A percentile compares a stretch with the other conserved stretches of the same genome.
phyloP scores from a whole-genome alignment of 2,888 invertebrate genomes.

The Ischnus inquisitorius region DNA sequence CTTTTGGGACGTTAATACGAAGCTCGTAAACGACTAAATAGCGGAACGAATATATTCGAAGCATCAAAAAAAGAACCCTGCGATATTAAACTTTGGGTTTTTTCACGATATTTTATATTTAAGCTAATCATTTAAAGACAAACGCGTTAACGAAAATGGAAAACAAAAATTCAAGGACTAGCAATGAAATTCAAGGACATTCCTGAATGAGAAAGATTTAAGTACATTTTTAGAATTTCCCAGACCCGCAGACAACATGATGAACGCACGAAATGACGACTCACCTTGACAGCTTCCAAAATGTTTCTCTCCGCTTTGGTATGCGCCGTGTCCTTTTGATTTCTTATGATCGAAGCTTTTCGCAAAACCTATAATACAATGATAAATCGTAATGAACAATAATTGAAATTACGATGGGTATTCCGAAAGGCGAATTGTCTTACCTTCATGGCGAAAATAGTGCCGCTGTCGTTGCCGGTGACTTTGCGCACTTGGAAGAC shows the following conservation, averaged over 20 bases:
- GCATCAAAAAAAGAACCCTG: neutral
- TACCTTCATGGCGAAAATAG: conserved; percentile 93
- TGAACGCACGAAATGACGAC: neutral
- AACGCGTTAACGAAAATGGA: no score
- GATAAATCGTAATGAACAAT: conserved; percentile 73
- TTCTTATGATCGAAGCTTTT: conserved; percentile 91
- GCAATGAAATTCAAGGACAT: no score
- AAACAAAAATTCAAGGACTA: no score
- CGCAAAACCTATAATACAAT: conserved; percentile 85
- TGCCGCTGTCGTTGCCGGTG: conserved; percentile 88
- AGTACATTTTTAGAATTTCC: no score
- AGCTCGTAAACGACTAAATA: no score
- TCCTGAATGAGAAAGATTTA: no score
- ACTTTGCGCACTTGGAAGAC: conserved; percentile 89
- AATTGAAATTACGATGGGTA: neutral
- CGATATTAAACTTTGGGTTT: no score
- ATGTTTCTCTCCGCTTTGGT: conserved; percentile 93
- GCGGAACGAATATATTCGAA: neutral
- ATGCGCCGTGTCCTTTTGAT: conserved; percentile 93
- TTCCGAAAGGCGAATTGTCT: conserved; percentile 35
- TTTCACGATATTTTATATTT: no score
- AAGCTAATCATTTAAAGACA: no score
- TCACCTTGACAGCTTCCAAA: conserved; percentile 89
- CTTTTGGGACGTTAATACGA: neutral
- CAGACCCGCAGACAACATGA: no score